Evolutionary conservation across 2,113 vertebrate species (phyloP).

Genomic region (Neolamprologus modestus): DNA sequence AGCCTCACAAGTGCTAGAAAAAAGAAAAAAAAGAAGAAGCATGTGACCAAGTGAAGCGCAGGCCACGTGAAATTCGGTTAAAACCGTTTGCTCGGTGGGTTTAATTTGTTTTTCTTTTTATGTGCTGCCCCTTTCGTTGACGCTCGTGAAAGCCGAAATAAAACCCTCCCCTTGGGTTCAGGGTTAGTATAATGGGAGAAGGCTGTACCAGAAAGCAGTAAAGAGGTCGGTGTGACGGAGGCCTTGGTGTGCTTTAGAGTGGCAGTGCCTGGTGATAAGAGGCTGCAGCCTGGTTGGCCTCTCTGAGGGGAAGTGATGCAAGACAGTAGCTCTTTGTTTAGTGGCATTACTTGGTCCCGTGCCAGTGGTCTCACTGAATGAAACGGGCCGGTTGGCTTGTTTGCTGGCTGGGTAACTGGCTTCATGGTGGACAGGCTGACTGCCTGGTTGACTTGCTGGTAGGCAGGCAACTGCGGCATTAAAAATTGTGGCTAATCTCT

Average conservation of each 20-base stretch:
- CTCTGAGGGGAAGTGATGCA: constrained; percentile 71
- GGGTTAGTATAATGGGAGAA: constrained; percentile 26
- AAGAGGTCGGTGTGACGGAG: constrained; percentile 29
- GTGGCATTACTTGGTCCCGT: constrained; percentile 67
- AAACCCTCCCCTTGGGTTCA: constrained; percentile 4
- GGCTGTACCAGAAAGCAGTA: constrained; percentile 20
- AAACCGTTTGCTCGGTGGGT: neutral
- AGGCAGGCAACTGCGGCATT: constrained; percentile 31
- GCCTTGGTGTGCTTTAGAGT: constrained; percentile 47
- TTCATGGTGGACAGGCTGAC: constrained; percentile 51
- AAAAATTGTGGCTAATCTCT: constrained; percentile 56
- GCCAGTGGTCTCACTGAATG: constrained; percentile 67
- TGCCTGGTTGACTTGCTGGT: constrained; percentile 55
- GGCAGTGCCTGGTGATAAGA: constrained; percentile 72
- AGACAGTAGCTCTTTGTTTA: constrained; percentile 77
- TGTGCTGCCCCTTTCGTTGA: neutral
- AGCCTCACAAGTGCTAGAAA: neutral
- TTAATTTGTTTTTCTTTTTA: constrained; percentile 11
- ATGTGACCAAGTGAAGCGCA: neutral
- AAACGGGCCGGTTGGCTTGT: constrained; percentile 61
- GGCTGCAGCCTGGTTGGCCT: constrained; percentile 51
- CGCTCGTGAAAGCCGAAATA: constrained; percentile 17
- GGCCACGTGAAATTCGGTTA: neutral
- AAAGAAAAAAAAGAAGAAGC: neutral
- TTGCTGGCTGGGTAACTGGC: constrained; percentile 56